These are phyloP conservation scores for Caracal caracal DNA, from an alignment of 2,113 vertebrate genomes.

Conservation along the genomic window DNA sequence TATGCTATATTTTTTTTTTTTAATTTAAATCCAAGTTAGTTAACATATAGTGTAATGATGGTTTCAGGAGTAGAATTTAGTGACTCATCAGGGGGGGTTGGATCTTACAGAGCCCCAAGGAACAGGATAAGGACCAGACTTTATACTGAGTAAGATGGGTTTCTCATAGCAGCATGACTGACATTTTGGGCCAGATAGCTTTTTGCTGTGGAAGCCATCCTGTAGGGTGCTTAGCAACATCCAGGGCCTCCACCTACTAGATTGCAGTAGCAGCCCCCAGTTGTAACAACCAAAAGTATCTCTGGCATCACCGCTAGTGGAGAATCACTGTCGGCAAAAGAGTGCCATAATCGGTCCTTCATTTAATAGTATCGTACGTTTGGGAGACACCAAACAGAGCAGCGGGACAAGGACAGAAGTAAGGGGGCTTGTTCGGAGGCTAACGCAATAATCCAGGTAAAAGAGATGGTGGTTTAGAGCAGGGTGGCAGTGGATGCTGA, in stretches of 20 bases:
- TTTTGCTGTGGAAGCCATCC: not conserved
- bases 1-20: too few species aligned
- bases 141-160: not conserved
- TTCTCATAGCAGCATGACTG: not conserved
- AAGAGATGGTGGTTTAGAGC: not conserved
- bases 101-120: not conserved
- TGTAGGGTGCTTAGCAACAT: not conserved
- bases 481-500: too few species aligned
- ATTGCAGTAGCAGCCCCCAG: not conserved
- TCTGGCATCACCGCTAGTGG: not conserved
- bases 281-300: not conserved
- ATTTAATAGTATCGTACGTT: not conserved
- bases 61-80: too few species aligned
- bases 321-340: not conserved
- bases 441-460: not conserved
- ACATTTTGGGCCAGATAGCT: too few species aligned
- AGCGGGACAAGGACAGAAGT: not conserved
- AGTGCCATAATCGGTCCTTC: not conserved
- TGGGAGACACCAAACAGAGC: not conserved
- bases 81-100: too few species aligned
- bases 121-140: not conserved
- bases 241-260: not conserved
- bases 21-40: too few species aligned
- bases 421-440: not conserved
- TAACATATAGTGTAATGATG: too few species aligned